Conservation (phyloP, 2,113 vertebrate genomes). For the Chionis minor region DNA sequence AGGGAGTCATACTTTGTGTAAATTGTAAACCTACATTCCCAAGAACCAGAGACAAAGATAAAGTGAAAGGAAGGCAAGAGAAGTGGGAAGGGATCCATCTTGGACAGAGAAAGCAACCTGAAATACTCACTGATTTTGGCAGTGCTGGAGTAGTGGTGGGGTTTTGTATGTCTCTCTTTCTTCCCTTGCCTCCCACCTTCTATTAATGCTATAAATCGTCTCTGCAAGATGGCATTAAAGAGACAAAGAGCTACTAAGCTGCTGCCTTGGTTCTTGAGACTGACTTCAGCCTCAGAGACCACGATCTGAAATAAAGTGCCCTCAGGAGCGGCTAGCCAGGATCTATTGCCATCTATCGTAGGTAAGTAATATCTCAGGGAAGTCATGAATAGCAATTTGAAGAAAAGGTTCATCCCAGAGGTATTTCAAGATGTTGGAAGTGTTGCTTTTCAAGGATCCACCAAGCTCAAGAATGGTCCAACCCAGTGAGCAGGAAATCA, state of each 20-base stretch:
- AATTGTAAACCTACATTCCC: not conserved
- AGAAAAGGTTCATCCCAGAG: not conserved
- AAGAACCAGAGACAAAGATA: not conserved
- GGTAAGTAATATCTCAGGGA: not conserved
- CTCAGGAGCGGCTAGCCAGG: not conserved
- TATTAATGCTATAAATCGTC: not conserved
- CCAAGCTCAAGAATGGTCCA: not conserved
- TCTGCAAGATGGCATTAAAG: not conserved
- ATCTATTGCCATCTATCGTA: not conserved
- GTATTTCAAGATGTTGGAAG: not conserved
- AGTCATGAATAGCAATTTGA: not conserved
- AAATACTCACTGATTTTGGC: not conserved
- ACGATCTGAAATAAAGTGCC: not conserved
- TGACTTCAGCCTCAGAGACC: not conserved
- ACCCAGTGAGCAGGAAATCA: not conserved
- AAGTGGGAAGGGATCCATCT: not conserved
- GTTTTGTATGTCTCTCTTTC: not conserved
- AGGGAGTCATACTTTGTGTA: not conserved
- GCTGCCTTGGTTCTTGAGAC: not conserved
- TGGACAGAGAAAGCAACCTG: not conserved
- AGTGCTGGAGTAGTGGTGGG: not conserved
- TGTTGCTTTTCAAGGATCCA: not conserved
- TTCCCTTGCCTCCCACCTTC: not conserved
- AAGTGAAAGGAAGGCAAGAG: not conserved
- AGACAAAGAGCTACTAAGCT: not conserved